Percentiles rank a stretch among this genome's conserved stretches.
Evolutionary conservation across 2,888 invertebrate genomes (phyloP).

Genomic region (Conus canariensis): DNA sequence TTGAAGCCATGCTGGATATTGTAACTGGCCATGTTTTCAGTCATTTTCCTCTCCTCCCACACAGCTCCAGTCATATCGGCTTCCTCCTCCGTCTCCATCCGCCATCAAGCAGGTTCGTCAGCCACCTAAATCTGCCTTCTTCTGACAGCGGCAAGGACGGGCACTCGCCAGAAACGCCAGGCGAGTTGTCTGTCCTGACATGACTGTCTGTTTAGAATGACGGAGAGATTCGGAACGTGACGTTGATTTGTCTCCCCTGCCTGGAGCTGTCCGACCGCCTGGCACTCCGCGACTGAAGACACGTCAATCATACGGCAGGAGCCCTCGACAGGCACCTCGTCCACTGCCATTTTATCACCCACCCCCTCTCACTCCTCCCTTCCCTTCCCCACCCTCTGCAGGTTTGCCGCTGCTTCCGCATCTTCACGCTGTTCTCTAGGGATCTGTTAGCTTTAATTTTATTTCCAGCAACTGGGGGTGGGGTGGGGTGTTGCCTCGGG

Average conservation of each 20-base stretch:
- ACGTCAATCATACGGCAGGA: background rate
- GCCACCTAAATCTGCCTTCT: no score
- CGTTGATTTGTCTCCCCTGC: slow-evolving; percentile 16
- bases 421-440: background rate
- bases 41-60: no score
- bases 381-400: background rate
- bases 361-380: background rate
- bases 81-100: no score
- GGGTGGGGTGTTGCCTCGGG: no score
- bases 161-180: background rate
- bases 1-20: no score
- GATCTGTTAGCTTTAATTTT: no score
- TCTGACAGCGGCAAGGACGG: no score
- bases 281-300: background rate
- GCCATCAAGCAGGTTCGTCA: no score
- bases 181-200: slow-evolving; percentile 23
- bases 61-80: no score
- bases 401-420: background rate
- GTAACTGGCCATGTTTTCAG: no score
- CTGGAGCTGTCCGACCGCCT: background rate
- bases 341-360: background rate
- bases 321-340: background rate
- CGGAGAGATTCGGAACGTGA: background rate
- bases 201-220: no score
- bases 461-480: no score